Base-by-base conservation (phyloP, 2,113 vertebrate genomes). In the Asarcornis scutulata region DNA sequence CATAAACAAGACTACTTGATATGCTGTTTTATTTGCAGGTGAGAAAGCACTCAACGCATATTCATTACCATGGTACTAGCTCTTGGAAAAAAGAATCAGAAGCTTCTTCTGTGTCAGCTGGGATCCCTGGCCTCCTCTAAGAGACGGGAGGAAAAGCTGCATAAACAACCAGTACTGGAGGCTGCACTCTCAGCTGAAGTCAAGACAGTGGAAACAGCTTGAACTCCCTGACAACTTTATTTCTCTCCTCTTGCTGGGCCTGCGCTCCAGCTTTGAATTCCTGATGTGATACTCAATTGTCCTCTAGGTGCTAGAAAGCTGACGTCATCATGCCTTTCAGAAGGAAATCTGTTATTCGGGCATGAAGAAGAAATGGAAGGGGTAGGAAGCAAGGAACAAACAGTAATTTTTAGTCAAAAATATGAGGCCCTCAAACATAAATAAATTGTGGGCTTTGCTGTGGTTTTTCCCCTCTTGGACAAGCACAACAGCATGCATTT, bases 381-480 rank as follows among this genome's bases (percentile, higher is more conserved):
- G 26, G 34, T 36, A 34, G 59, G 84, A 74, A 44, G 56, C 38
- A 52, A 88, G 68, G 58, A 42, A 48, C 16, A 87, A 83, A 34
- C 1, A 4, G 32, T 22, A 31, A 0, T 31, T 66, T 42, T 78
- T 13, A 56, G 50, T 22, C 42, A 32, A 42, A 83, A 91, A 34
- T 12, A 25, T 0, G 21, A 68, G 23, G 58, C 22, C 38, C n/a
- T 62, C 44, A 46, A 0, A 42, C 32, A 32, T 17, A 38, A 0
- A 50, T 18, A 25, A 63, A 44, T 20, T 22, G 48, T 63, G 66
- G 38, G 18, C 1, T 36, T 62, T 76, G 40, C 77, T 62, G 53
- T 7, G 1, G 3, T 17, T 46, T 46, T 11, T 17, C 5, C 11
- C 22, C 1, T 44, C 50, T 46, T 15, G 26, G 59, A 62, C 21